phyloP scores from a whole-genome alignment of 2,888 invertebrate species.

The Nemotelus nigrinus region DNA sequence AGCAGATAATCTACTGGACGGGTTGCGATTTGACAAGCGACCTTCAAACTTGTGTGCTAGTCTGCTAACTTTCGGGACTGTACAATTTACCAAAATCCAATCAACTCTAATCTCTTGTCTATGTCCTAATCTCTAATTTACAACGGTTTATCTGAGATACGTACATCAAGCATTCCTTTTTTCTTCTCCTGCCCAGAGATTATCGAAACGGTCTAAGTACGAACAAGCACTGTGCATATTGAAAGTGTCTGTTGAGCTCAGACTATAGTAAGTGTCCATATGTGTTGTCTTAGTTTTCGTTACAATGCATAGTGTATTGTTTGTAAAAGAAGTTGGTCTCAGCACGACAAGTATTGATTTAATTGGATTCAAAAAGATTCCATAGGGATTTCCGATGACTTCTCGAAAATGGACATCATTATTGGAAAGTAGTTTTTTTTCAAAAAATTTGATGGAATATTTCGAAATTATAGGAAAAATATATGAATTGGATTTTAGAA shows the following conservation, averaged over 20 bases:
- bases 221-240: background rate
- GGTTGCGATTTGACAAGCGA: background rate
- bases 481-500: too few species aligned
- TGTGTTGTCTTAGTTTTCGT: conserved; percentile 32
- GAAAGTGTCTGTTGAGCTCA: background rate
- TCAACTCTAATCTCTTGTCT: conserved; percentile 51
- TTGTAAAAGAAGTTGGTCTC: conserved; percentile 17
- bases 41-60: background rate
- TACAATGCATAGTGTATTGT: conserved; percentile 34
- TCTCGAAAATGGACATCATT: background rate
- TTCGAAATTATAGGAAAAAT: too few species aligned
- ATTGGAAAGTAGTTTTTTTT: background rate
- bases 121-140: conserved; percentile 57
- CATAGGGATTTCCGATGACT: background rate
- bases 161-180: background rate
- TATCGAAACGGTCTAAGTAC: background rate
- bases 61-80: background rate
- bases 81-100: conserved; percentile 46
- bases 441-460: background rate
- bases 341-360: conserved; percentile 37
- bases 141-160: conserved; percentile 57
- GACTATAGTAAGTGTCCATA: conserved; percentile 13
- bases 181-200: conserved; percentile 13
- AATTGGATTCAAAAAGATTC: conserved; percentile 45
- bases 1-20: background rate